A percentile compares a stretch with the other conserved stretches of the same genome.
Evolutionary conservation across 2,888 invertebrate species (phyloP).

Genomic region (Tetragonula carbonaria): DNA sequence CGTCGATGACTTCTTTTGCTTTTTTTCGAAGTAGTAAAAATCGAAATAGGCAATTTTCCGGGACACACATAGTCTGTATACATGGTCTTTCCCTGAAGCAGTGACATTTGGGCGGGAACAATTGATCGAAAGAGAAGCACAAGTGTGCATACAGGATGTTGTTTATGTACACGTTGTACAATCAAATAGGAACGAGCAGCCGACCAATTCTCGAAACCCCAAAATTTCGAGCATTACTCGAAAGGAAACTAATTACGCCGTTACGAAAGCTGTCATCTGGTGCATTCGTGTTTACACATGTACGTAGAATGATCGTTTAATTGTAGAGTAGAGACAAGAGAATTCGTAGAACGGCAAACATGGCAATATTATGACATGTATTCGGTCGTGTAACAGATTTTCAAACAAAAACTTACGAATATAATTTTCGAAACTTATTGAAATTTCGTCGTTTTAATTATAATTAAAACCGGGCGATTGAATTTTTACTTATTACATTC

Average conservation of each 20-base stretch:
- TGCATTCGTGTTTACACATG: slow-evolving; percentile 9
- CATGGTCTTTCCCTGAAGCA: slow-evolving; percentile 17
- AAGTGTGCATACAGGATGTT: not conserved
- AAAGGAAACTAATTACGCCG: slow-evolving; percentile 44
- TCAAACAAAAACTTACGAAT: not conserved
- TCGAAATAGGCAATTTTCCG: not conserved
- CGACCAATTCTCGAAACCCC: slow-evolving; percentile 1
- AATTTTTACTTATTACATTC: not conserved
- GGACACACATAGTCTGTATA: not conserved
- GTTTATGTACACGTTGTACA: slow-evolving; percentile 34
- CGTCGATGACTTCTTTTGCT: not conserved
- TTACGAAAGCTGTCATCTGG: slow-evolving; percentile 14
- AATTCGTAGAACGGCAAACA: not conserved
- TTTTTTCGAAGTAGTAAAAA: not conserved
- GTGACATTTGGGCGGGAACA: not conserved
- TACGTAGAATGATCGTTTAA: not conserved
- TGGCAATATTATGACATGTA: not conserved
- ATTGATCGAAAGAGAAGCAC: slow-evolving; percentile 24
- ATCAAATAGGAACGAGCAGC: slow-evolving; percentile 25
- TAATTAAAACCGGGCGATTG: not conserved
- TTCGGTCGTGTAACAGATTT: slow-evolving; percentile 13
- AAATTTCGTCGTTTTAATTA: not conserved
- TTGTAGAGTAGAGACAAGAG: slow-evolving; percentile 6
- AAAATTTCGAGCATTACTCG: slow-evolving; percentile 36
- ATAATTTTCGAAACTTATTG: not conserved